These are phyloP conservation scores for Cybosia mesomella DNA, from an alignment of 2,888 invertebrate genomes.

Conservation along the genomic window DNA sequence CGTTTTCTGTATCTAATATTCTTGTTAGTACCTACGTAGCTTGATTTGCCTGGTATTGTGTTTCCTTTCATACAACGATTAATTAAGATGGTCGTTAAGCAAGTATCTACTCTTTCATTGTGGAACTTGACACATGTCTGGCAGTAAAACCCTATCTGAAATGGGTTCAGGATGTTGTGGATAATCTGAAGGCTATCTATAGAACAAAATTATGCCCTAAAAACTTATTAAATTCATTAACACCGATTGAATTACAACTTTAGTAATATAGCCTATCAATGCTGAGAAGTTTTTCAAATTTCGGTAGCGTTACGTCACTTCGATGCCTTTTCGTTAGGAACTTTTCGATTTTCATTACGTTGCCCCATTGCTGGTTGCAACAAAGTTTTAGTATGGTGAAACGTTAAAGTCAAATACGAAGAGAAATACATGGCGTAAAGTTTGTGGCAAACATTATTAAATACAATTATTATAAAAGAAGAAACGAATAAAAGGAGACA, in stretches of 20 bases:
- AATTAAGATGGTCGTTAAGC: not conserved
- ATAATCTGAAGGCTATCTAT: not conserved
- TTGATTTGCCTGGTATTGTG: not conserved
- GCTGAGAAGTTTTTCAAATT: not conserved
- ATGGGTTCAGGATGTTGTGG: not conserved
- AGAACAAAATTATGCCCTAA: not conserved
- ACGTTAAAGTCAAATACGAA: not conserved
- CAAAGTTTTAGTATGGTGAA: not conserved
- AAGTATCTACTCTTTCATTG: conserved; percentile 4
- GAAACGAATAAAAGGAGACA: not conserved
- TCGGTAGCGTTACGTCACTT: not conserved
- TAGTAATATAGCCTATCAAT: too few species aligned
- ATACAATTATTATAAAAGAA: not conserved
- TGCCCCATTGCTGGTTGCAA: not conserved
- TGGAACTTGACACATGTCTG: not conserved
- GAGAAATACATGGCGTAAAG: not conserved
- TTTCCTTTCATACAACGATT: conserved; percentile 1
- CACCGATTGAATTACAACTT: not conserved
- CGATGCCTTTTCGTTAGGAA: not conserved
- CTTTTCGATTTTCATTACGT: conserved; percentile 6
- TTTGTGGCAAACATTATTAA: not conserved
- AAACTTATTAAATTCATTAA: not conserved
- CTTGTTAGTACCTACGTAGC: not conserved
- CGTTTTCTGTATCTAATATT: too few species aligned
- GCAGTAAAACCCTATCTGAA: not conserved